Evolutionary conservation across 1,140 invertebrate genomes (phyloP), one percentile per base, ranked within the genome.

Genomic region (Brachionus rotundiformis): DNA sequence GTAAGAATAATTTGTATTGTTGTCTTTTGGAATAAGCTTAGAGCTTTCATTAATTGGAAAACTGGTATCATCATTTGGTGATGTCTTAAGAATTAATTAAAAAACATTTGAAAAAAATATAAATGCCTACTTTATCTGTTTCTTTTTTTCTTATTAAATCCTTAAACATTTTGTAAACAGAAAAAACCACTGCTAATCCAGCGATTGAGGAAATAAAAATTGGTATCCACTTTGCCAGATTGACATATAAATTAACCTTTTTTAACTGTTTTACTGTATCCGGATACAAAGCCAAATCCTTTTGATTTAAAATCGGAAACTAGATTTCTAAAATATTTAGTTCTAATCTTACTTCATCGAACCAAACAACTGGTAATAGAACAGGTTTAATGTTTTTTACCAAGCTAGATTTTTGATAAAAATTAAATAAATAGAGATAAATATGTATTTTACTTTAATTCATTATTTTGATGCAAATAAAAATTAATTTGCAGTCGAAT

Each of bases 401-500:
- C 1, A 81, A 6, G 23, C 77, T n/a, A n/a, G n/a, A n/a, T n/a
- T n/a, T n/a, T n/a, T n/a, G n/a, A n/a, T n/a, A n/a, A n/a, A n/a
- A n/a, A n/a, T n/a, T n/a, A n/a, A n/a, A n/a, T n/a, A n/a, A n/a
- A n/a, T n/a, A n/a, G n/a, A n/a, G n/a, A n/a, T n/a, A n/a, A 33
- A 76, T 47, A 0, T 29, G 54, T 16, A 36, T 36, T 31, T 39
- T 39, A 81, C 77, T 81, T 44, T 16, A 81, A 63, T 41, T 63
- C 41, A 6, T 81, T 31, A 31, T 63, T 61, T 81, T 63, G 25
- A 7, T 23, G 11, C 19, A 81, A 13, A 47, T 65, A 81, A 81
- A 81, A 81, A 31, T 31, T 81, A 11, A 81, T 36, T 63, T 81
- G 77, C 6, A 81, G 54, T 81, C 77, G 13, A 16, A 81, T 49